These are phyloP conservation scores for Saguinus midas DNA, from an alignment of 2,113 vertebrate species.

Conservation along the genomic window DNA sequence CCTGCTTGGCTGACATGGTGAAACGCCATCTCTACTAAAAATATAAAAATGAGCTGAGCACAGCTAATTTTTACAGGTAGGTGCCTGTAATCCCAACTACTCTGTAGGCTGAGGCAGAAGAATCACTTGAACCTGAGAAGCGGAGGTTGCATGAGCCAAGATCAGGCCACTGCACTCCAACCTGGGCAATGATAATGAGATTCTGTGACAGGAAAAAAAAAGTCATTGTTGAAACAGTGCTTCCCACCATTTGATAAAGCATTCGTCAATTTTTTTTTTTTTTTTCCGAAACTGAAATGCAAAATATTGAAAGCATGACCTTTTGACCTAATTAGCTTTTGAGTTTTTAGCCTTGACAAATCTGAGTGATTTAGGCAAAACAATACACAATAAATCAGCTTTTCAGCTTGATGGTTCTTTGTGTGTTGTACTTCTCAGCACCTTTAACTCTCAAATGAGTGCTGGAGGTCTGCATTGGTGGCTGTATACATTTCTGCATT, in stretches of 20 bases:
- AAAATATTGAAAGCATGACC: neutral
- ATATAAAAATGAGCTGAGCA: neutral
- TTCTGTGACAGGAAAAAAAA: neutral
- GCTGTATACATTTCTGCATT: neutral
- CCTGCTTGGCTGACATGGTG: neutral
- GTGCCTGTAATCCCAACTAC: neutral
- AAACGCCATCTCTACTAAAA: neutral
- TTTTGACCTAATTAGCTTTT: conserved; percentile 29
- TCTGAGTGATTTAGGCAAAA: neutral
- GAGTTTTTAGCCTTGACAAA: neutral
- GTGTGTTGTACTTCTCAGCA: neutral
- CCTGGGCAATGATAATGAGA: neutral
- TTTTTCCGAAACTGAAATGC: neutral
- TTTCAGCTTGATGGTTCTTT: neutral
- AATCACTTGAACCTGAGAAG: neutral
- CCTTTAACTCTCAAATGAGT: neutral
- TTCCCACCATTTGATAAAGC: neutral
- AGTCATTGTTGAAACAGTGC: neutral
- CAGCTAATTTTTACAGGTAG: too few relatives aligned
- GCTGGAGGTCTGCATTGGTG: neutral
- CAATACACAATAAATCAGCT: neutral
- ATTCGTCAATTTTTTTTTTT: neutral
- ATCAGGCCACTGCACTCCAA: neutral
- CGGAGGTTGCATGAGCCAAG: neutral
- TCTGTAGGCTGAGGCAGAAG: neutral